Percentiles rank a stretch among this genome's conserved stretches.
Conservation (phyloP, 2,113 vertebrate genomes). For the Todiramphus chloris region DNA sequence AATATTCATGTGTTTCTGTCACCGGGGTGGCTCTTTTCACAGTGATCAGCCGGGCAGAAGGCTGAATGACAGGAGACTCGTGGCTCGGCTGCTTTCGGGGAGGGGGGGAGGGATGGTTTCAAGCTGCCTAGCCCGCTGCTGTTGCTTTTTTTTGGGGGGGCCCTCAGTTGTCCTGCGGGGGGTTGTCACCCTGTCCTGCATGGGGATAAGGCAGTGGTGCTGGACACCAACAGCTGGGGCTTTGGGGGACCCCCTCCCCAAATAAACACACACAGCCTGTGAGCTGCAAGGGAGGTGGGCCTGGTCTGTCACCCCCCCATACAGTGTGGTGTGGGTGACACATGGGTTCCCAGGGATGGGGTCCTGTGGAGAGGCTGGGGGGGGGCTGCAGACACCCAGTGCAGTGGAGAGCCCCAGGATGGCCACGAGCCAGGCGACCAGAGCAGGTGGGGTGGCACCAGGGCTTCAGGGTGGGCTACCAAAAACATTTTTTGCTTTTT, state of each 20-base stretch:
- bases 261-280: too few relatives aligned
- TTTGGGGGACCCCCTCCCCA: background rate
- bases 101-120: background rate
- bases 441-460: background rate
- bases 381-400: background rate
- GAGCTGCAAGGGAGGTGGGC: background rate
- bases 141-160: background rate
- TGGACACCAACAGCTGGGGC: background rate
- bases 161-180: background rate
- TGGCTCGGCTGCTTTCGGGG: slow-evolving; percentile 76
- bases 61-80: slow-evolving; percentile 87
- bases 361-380: too few relatives aligned
- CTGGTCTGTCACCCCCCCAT: too few relatives aligned
- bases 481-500: background rate
- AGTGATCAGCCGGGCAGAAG: slow-evolving; percentile 80
- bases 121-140: background rate
- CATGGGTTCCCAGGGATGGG: background rate
- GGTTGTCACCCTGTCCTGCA: background rate
- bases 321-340: accelerated
- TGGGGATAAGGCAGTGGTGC: background rate
- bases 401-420: background rate
- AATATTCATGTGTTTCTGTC: slow-evolving; percentile 83
- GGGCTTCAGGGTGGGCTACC: background rate
- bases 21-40: slow-evolving; percentile 81
- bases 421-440: background rate